Evolutionary conservation across 2,888 invertebrate species (phyloP), one percentile per base, ranked within the genome.

Genomic region (Cyclophora albipunctata): DNA sequence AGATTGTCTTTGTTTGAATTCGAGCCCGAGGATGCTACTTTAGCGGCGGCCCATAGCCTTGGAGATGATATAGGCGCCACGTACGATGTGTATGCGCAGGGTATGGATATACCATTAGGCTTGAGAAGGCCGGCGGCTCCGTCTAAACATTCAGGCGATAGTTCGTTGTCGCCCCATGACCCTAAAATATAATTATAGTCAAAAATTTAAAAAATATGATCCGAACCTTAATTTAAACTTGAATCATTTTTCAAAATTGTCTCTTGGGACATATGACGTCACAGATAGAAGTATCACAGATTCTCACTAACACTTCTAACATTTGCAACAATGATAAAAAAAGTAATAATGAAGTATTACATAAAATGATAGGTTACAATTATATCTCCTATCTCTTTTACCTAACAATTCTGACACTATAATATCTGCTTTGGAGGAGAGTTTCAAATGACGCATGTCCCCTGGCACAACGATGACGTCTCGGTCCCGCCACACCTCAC

Each of bases 151-250:
- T 99, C 99, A 0, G 99, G 99, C 0, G 98, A 98, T 6, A 99
- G 90, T 85, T 99, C 99, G 78, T 99, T 99, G 78, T 99, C 99
- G 33, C 98, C 98, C 90, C 99, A 99, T 2, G 98, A 98, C 0
- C 93, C 92, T 90, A 62, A 7, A 64, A 67, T 45, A 53, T 33
- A 45, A 34, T 20, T 1, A 20, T 20, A 20, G 20, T 20, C 20
- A 20, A 2, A 35, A n/a, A 7, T 44, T 20, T 37, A 7, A 45
- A 35, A 4, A 7, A 40, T 40, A 7, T 40, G n/a, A 5, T 42
- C 20, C 20, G 20, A 20, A 20, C 20, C 20, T 20, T 20, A 20
- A 20, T 20, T 20, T 20, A 20, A 20, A 20, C 20, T 20, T 20
- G 20, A 20, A 20, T 20, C 20, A 20, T 20, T 20, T 20, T 20